Evolutionary conservation across 2,888 invertebrate species (phyloP).

Genomic region (Plemyria rubiginata): DNA sequence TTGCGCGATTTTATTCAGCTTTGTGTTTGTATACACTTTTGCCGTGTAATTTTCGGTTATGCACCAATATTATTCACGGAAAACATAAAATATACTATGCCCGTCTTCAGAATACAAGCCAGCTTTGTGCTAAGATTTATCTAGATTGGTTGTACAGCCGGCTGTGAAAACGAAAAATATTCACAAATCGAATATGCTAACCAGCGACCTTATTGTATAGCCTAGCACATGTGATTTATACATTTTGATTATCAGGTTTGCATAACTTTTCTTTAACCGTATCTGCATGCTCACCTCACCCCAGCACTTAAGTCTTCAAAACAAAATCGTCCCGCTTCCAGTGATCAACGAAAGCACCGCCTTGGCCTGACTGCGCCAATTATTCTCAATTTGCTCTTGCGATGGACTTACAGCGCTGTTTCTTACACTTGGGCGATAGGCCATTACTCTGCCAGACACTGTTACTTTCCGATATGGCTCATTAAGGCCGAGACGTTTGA

Average conservation of each 20-base stretch:
- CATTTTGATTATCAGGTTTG: no score
- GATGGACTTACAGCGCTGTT: constrained; percentile 35
- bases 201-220: no score
- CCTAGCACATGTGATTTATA: no score
- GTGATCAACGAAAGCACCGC: constrained; percentile 2
- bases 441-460: constrained; percentile 31
- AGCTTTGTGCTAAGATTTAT: background rate
- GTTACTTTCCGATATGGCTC: constrained; percentile 26
- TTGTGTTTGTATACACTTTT: no score
- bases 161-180: no score
- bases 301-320: background rate
- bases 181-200: no score
- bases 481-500: constrained; percentile 26
- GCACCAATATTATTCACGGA: no score
- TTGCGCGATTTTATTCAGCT: no score
- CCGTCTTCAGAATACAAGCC: no score
- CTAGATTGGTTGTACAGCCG: background rate
- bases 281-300: background rate
- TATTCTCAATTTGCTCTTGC: constrained; percentile 44
- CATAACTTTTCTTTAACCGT: no score
- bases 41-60: no score
- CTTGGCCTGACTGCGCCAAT: constrained; percentile 39
- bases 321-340: background rate
- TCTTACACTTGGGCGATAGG: constrained; percentile 24
- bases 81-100: no score